Conservation (phyloP, 2,113 vertebrate genomes). For the Hypocryptadius cinnamomeus region DNA sequence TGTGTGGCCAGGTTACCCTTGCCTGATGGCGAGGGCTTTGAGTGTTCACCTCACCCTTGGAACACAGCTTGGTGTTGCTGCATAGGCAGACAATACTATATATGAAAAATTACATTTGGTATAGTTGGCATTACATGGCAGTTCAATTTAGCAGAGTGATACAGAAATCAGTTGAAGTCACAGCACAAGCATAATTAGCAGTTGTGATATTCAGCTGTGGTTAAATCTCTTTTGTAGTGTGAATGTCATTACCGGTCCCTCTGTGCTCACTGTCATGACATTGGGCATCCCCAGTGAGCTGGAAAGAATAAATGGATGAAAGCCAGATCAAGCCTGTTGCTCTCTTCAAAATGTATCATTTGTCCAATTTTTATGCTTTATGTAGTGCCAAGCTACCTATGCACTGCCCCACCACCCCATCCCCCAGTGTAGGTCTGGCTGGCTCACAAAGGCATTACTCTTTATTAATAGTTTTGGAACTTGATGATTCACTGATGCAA, state of each 20-base stretch:
- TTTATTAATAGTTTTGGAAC: background rate
- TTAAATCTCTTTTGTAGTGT: background rate
- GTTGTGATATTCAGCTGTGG: background rate
- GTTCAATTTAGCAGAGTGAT: background rate
- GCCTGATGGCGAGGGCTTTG: background rate
- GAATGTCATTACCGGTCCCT: background rate
- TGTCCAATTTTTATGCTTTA: background rate
- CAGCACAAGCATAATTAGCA: background rate
- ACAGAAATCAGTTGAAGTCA: background rate
- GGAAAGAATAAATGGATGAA: background rate
- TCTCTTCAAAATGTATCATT: background rate
- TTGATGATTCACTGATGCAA: background rate
- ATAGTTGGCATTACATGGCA: background rate
- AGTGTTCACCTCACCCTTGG: background rate
- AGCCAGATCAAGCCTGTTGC: background rate
- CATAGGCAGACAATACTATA: background rate
- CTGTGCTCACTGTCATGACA: background rate
- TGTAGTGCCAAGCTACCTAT: background rate
- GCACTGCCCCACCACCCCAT: too few relatives aligned
- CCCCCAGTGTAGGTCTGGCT: background rate
- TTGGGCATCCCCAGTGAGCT: background rate
- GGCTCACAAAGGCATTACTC: background rate
- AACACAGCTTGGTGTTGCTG: background rate
- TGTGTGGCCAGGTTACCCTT: rapidly evolving
- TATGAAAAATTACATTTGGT: background rate